Percentiles rank a stretch among this genome's conserved stretches.
These are phyloP conservation scores for Calidris pugnax DNA, from an alignment of 2,113 vertebrate species.

Conservation along the genomic window DNA sequence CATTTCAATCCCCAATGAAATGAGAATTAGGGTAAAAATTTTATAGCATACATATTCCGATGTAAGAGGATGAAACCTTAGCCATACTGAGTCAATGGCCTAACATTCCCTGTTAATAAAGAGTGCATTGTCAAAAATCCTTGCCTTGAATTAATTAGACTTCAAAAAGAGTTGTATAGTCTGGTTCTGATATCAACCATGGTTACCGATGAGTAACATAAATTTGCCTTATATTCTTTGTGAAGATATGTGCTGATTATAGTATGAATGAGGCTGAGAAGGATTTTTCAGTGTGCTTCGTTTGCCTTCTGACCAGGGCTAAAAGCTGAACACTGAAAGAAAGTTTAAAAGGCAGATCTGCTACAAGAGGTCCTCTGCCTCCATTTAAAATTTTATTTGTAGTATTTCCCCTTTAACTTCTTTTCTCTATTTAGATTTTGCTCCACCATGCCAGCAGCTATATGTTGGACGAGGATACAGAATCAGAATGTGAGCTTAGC, in stretches of 20 bases:
- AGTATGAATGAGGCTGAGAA: background rate
- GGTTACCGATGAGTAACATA: background rate
- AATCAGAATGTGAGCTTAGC: background rate
- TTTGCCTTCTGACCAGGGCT: background rate
- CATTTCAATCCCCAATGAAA: background rate
- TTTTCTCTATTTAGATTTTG: background rate
- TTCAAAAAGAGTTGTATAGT: background rate
- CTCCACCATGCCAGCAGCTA: background rate
- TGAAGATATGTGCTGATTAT: background rate
- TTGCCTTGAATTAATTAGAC: background rate
- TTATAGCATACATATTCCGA: fast-evolving
- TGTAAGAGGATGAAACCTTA: background rate
- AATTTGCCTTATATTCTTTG: background rate
- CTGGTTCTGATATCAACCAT: background rate
- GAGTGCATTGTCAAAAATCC: background rate
- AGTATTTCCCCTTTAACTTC: background rate
- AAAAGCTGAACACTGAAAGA: background rate
- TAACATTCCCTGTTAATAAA: background rate
- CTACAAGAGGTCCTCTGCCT: background rate
- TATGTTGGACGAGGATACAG: background rate
- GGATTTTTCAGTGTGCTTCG: background rate
- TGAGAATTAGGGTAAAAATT: background rate
- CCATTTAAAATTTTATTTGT: background rate
- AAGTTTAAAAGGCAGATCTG: background rate
- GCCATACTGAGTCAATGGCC: background rate